These are phyloP conservation scores for Myopa testacea DNA, from an alignment of 2,888 invertebrate genomes.

Conservation along the genomic window DNA sequence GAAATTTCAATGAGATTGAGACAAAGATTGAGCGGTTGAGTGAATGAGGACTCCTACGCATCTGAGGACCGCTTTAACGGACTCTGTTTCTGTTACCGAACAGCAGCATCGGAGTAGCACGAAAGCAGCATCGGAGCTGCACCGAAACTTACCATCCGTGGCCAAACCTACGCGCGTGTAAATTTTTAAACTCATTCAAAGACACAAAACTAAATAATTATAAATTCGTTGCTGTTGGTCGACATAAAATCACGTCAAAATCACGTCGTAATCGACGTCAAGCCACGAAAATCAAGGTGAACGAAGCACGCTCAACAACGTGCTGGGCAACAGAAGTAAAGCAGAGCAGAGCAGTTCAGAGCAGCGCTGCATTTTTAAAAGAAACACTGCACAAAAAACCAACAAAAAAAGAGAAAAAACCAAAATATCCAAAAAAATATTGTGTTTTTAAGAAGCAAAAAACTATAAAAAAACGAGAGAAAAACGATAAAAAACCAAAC, in stretches of 20 bases:
- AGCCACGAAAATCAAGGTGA: conserved; percentile 10
- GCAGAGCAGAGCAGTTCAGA: too few relatives aligned
- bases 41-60: background rate
- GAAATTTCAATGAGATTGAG: background rate
- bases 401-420: background rate
- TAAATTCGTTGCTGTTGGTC: background rate
- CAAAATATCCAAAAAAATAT: too few relatives aligned
- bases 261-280: background rate
- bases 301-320: background rate
- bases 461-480: too few relatives aligned
- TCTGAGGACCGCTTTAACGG: background rate
- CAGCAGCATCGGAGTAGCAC: background rate
- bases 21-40: background rate
- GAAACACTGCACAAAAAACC: background rate
- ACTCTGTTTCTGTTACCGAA: background rate
- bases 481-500: too few relatives aligned
- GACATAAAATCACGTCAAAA: background rate
- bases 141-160: background rate
- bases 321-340: too few relatives aligned
- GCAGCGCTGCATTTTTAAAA: background rate
- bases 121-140: background rate
- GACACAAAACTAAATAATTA: background rate
- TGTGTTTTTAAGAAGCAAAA: too few relatives aligned
- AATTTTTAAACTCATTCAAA: background rate
- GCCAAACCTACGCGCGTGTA: conserved; percentile 2